phyloP scores from a whole-genome alignment of 2,888 invertebrate species.

The Heliconius ismenius region DNA sequence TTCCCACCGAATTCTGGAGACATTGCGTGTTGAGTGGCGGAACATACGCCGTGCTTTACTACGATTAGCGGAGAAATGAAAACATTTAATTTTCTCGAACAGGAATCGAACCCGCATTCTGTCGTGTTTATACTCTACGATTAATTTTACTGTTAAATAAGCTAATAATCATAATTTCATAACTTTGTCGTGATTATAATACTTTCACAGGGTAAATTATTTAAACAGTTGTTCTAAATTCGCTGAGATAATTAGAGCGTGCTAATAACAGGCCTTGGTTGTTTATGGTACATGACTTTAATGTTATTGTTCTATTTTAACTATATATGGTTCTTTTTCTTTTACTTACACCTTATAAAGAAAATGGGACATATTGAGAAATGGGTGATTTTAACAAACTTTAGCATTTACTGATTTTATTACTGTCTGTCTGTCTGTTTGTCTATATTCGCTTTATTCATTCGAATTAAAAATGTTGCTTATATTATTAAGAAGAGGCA shows the following conservation, averaged over 20 bases:
- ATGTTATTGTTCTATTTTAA: slow-evolving; percentile 1
- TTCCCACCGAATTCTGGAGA: too few species aligned
- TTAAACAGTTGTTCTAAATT: slow-evolving; percentile 35
- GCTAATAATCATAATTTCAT: background rate
- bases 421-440: too few species aligned
- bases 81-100: too few species aligned
- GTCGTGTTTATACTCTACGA: too few species aligned
- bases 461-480: too few species aligned
- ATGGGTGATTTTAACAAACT: background rate
- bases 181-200: background rate
- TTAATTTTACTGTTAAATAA: background rate
- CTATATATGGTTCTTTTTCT: background rate
- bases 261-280: slow-evolving; percentile 37
- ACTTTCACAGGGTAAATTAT: slow-evolving; percentile 30
- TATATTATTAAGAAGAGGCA: too few species aligned
- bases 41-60: too few species aligned
- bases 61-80: too few species aligned
- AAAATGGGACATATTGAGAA: background rate
- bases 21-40: too few species aligned
- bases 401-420: too few species aligned
- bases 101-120: too few species aligned
- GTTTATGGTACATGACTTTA: slow-evolving; percentile 21
- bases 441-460: too few species aligned
- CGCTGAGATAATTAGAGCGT: slow-evolving; percentile 44
- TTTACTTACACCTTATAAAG: background rate